Percentiles rank a stretch among this genome's conserved stretches.
Evolutionary conservation across 2,797 vertebrate species (phyloP).

Genomic region (Lates japonicus): DNA sequence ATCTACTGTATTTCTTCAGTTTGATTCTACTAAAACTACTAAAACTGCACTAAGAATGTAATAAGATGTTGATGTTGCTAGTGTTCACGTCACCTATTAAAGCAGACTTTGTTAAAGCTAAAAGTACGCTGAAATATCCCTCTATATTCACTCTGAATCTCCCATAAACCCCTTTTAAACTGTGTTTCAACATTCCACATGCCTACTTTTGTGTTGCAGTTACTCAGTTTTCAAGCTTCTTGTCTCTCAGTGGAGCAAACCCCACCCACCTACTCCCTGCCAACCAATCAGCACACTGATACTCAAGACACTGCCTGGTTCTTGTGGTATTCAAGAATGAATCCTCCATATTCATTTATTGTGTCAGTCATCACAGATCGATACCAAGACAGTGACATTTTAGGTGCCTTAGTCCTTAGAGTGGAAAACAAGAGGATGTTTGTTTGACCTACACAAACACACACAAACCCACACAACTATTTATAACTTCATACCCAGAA

Average conservation of each 20-base stretch:
- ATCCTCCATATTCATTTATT: not conserved
- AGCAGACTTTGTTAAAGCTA: not conserved
- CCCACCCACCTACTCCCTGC: not conserved
- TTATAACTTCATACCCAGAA: constrained; percentile 56
- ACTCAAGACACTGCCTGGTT: too few species aligned
- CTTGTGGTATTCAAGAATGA: constrained; percentile 9
- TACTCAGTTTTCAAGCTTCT: not conserved
- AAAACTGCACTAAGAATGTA: not conserved
- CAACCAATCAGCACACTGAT: not conserved
- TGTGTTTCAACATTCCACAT: not conserved
- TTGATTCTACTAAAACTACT: not conserved
- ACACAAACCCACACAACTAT: constrained; percentile 45
- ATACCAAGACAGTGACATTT: not conserved
- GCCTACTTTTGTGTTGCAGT: not conserved
- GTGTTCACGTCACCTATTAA: not conserved
- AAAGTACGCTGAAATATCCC: not conserved
- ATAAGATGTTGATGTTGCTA: not conserved
- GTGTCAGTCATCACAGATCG: not conserved
- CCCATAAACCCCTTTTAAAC: not conserved
- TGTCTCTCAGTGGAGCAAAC: not conserved
- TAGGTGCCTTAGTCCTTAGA: not conserved
- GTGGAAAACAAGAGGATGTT: not conserved
- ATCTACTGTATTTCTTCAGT: not conserved
- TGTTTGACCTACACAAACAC: constrained; percentile 2
- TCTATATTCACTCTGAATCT: not conserved